A percentile compares a stretch with the other conserved stretches of the same genome.
Evolutionary conservation across 1,140 invertebrate genomes (phyloP).

Genomic region (Anoplolepis gracilipes): DNA sequence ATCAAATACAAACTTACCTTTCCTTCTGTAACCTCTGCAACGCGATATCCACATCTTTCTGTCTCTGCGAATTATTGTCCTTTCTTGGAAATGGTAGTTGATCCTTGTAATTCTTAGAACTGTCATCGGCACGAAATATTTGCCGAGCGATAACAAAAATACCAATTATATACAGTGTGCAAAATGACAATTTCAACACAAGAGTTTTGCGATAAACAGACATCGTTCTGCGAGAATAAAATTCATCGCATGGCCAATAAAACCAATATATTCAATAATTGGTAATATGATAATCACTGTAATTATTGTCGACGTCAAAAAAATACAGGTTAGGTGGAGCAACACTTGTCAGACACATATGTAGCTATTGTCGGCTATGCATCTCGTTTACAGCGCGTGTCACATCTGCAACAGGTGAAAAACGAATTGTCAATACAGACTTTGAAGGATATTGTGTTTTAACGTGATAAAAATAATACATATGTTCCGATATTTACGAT

Average conservation of each 20-base stretch:
- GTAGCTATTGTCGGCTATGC: neutral
- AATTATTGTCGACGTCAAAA: neutral
- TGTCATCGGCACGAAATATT: constrained; percentile 12
- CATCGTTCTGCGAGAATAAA: constrained; percentile 4
- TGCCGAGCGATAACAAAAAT: constrained; percentile 21
- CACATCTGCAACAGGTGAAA: constrained; percentile 40
- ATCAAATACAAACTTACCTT: constrained; percentile 5
- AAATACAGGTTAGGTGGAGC: constrained; percentile 13
- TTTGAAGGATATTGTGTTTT: neutral
- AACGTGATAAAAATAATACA: neutral
- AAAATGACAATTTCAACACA: constrained; percentile 26
- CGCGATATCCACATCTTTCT: constrained; percentile 19
- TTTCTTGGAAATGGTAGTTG: neutral
- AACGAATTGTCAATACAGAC: neutral
- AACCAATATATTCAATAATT: neutral
- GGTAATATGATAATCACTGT: neutral
- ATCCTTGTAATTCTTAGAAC: neutral
- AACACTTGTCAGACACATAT: neutral
- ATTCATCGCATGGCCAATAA: neutral
- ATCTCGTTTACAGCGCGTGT: neutral
- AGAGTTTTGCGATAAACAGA: neutral
- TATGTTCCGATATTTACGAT: constrained; percentile 13
- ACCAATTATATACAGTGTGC: constrained; percentile 18
- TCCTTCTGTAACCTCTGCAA: constrained; percentile 9
- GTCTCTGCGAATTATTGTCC: neutral